Evolutionary conservation across 2,888 invertebrate genomes (phyloP), one percentile per base, ranked within the genome.

Genomic region (Aporophyla nigra): DNA sequence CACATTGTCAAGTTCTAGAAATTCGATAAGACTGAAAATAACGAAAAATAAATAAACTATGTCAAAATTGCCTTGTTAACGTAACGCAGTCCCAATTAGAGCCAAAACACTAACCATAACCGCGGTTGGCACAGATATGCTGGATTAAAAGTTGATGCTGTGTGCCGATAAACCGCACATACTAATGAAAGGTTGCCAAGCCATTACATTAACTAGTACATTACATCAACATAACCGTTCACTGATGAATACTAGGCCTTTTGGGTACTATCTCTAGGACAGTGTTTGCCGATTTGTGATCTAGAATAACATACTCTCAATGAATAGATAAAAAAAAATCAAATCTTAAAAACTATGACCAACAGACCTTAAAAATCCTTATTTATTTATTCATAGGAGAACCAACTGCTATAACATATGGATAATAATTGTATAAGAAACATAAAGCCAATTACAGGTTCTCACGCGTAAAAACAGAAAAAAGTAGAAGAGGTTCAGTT

Each of bases 81-180:
- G 24, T 56, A 59, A 53, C 16, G n/a, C n/a, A 63, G 21, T 76
- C 51, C 56, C 58, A 76, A 63, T 85, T 74, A 67, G 74, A 70
- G 80, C 85, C 85, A 82, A 74, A 85, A 70, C 61, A 70, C 61
- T 72, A 66, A 69, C 61, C 69, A 63, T 74, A 61, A 70, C 71
- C 58, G 58, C 65, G 72, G 72, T 80, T 83, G 84, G 84, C 83
- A 83, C 80, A 65, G 67, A 73, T 80, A 73, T 53, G 33, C 62
- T 51, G 80, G 76, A 84, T 83, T 83, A 74, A 83, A 83, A 82
- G 62, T 79, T 74, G 66, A 74, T 83, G 56, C 49, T 77, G 61
- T 84, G 27, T 43, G 58, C 66, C 70, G 71, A 80, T 80, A 80
- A 72, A 83, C 83, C 65, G 71, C 71, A 68, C 61, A 46, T 58